Conservation (phyloP, 2,797 vertebrate genomes). For the Setipinna tenuifilis region DNA sequence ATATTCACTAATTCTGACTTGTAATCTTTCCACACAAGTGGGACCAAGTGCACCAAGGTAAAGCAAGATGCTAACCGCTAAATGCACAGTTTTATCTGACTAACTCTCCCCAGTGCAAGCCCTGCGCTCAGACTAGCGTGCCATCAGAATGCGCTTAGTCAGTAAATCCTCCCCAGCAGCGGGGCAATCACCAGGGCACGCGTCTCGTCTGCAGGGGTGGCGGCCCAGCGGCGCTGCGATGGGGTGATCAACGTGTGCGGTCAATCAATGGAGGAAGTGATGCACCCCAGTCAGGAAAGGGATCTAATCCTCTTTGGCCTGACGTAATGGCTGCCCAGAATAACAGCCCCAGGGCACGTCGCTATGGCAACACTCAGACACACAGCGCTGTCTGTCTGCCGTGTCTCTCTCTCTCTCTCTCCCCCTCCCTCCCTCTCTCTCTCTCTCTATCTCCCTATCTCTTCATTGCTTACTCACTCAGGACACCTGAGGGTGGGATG, state of each 20-base stretch:
- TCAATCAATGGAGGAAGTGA: slow-evolving; percentile 50
- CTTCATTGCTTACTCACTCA: background rate
- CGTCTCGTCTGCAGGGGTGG: background rate
- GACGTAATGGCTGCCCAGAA: slow-evolving; percentile 24
- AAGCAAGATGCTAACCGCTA: too few relatives aligned
- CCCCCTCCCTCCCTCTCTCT: background rate
- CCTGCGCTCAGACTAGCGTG: background rate
- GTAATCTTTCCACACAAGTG: too few relatives aligned
- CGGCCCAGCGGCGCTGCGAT: slow-evolving; percentile 5
- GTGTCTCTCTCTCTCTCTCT: background rate
- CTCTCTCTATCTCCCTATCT: background rate
- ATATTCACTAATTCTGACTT: too few relatives aligned
- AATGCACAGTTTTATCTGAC: too few relatives aligned
- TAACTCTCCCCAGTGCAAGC: background rate
- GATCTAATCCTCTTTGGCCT: slow-evolving; percentile 40
- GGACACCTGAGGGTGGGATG: background rate
- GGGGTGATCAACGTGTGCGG: slow-evolving; percentile 41
- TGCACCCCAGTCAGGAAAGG: slow-evolving; percentile 39
- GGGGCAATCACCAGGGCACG: background rate
- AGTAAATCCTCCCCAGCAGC: slow-evolving; percentile 9
- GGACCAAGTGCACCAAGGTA: too few relatives aligned
- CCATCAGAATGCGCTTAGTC: background rate
- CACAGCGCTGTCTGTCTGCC: background rate
- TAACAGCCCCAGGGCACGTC: background rate
- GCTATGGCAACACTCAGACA: background rate